Percentiles rank a stretch among this genome's conserved stretches.
These are phyloP conservation scores for Caenorhabditis latens DNA, from an alignment of 1,140 invertebrate genomes.

Conservation along the genomic window DNA sequence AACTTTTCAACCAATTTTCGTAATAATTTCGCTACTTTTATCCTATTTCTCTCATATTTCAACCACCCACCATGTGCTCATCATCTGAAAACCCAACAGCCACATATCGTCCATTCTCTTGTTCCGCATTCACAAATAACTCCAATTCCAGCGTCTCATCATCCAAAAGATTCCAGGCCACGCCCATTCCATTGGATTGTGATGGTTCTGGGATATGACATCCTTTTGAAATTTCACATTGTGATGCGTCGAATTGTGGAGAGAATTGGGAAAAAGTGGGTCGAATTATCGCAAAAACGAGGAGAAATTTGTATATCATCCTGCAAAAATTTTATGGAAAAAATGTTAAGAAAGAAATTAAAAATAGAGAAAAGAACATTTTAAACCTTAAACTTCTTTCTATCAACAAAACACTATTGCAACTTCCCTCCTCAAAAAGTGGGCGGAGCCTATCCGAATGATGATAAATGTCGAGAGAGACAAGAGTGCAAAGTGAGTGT, in stretches of 20 bases:
- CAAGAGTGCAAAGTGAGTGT: constrained; percentile 1
- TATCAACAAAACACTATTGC: no score
- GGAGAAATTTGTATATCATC: not conserved
- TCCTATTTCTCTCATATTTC: no score
- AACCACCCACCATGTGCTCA: not conserved
- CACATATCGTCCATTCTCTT: constrained; percentile 11
- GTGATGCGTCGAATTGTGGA: constrained; percentile 14
- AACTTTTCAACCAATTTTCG: no score
- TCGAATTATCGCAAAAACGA: constrained; percentile 13
- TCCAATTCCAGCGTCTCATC: constrained; percentile 31
- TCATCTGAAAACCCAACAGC: constrained; percentile 27
- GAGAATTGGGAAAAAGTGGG: not conserved
- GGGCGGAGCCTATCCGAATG: not conserved
- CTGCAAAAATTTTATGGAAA: not conserved
- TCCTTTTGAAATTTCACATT: constrained; percentile 26
- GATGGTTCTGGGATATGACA: constrained; percentile 20
- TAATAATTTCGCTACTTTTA: no score
- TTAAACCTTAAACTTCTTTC: not conserved
- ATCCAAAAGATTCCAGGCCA: constrained; percentile 7
- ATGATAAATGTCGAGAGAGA: not conserved
- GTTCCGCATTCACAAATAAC: constrained; percentile 32
- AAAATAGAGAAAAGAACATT: not conserved
- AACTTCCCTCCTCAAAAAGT: not conserved
- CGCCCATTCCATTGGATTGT: constrained; percentile 15
- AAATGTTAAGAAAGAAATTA: not conserved